Base-by-base conservation (phyloP, 2,113 vertebrate genomes). In the Naja naja region DNA sequence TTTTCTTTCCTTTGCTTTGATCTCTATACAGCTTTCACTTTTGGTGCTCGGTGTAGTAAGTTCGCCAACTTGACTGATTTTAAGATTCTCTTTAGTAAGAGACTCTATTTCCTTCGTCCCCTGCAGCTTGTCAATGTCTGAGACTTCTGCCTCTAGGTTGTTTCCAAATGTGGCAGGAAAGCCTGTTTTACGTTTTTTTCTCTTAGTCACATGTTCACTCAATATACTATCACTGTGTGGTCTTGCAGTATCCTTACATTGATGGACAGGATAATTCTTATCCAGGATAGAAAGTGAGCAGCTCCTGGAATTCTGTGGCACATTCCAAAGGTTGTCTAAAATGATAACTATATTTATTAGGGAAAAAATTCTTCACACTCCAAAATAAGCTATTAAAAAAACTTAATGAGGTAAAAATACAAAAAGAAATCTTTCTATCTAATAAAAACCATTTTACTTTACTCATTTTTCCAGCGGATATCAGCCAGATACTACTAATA, bases 41-140 rank as follows among this genome's bases (percentile, higher is more conserved):
- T 96, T 96, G 88, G 74, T 55, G 39, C 94, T 96, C 69, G 88
- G 16, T 85, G 95, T 52, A 95, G 95, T 64, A 94, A 96, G 85
- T 30, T 92, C 88, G 12, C 81, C 43, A 34, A 86, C 56, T 39
- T 86, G 74, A 52, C 86, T 94, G 81, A 2, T n/a, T 39, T 91
- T 94, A 93, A 27, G 3, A 2, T 93, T 88, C 0, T 0, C 90
- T 88, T 97, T 95, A 34, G 74, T 69, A 92, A 1, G n/a, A 86
- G 7, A 34, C 0, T 6, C 34, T 4, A 30, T 93, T 95, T 96
- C 94, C 92, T 97, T 92, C 54, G 56, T 47, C 85, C 89, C 92
- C 23, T 93, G 20, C 92, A 94, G 45, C 53, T 92, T 88, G 94
- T 60, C 89, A 25, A 81, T 58, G 87, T 23, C 11, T 5, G 27